phyloP scores from a whole-genome alignment of 2,888 invertebrate genomes.

The Agrotis ipsilon region DNA sequence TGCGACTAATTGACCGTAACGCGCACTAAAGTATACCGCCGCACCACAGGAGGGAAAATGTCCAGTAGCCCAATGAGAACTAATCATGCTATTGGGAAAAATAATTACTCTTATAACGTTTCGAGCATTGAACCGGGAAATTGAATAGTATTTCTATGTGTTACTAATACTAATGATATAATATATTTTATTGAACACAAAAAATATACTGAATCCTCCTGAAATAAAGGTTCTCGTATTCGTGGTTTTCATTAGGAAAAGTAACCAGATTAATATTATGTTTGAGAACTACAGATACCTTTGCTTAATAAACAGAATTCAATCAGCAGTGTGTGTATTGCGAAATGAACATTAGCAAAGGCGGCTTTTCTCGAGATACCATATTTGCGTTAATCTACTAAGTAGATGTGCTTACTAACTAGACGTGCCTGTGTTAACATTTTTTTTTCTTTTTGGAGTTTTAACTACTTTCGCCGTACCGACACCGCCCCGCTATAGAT shows the following conservation, averaged over 20 bases:
- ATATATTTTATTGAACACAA: constrained; percentile 25
- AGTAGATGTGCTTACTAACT: too few species aligned
- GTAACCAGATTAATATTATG: constrained; percentile 19
- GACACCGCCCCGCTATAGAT: too few species aligned
- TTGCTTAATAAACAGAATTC: constrained; percentile 14
- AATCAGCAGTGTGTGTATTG: constrained; percentile 21
- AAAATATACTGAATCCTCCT: constrained; percentile 1
- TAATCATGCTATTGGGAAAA: constrained; percentile 56
- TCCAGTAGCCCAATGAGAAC: constrained; percentile 52
- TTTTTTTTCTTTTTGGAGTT: too few species aligned
- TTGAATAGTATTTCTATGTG: constrained; percentile 40
- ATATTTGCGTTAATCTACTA: neutral
- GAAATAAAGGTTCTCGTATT: constrained; percentile 22
- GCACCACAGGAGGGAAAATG: constrained; percentile 49
- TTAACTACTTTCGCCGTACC: too few species aligned
- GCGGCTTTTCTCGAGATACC: neutral
- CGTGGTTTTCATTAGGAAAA: constrained; percentile 21
- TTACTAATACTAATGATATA: constrained; percentile 23
- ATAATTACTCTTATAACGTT: constrained; percentile 60
- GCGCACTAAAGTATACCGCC: constrained; percentile 64
- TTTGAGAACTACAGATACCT: constrained; percentile 5
- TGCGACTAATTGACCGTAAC: constrained; percentile 71
- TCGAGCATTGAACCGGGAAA: constrained; percentile 51
- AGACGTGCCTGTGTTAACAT: too few species aligned
- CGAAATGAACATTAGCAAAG: neutral